Conservation (phyloP, 2,113 vertebrate species). For the Chloropsis hardwickii region DNA sequence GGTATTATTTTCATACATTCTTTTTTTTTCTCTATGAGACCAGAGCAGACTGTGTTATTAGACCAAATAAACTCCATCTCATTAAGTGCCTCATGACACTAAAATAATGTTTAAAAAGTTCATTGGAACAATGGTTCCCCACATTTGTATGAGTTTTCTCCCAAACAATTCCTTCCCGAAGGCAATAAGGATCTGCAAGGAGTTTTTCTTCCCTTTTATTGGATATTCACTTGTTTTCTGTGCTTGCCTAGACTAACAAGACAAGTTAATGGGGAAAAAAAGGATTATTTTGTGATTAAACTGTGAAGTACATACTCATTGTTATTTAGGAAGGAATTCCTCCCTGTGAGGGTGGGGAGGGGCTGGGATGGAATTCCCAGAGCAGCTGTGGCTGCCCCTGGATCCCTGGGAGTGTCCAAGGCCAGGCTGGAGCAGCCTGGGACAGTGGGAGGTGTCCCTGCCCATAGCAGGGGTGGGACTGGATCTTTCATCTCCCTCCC, state of each 20-base stretch:
- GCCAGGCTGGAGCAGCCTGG: neutral
- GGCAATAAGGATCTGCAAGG: neutral
- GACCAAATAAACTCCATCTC: neutral
- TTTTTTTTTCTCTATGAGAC: neutral
- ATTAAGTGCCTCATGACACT: neutral
- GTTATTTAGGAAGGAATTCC: neutral
- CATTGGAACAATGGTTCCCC: neutral
- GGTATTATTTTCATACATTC: neutral
- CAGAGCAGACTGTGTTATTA: neutral
- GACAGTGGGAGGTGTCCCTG: neutral
- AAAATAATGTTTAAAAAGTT: neutral
- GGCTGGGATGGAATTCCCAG: neutral
- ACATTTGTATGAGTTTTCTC: neutral
- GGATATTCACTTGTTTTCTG: neutral
- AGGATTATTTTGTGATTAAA: neutral
- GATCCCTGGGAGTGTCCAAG: neutral
- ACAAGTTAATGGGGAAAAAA: neutral
- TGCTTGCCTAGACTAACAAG: neutral
- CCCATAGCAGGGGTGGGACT: neutral
- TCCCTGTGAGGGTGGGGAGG: fast-evolving
- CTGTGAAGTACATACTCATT: fast-evolving
- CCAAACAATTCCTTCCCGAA: neutral
- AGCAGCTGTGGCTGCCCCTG: neutral
- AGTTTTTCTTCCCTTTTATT: neutral
- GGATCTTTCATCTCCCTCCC: neutral